A percentile compares a stretch with the other conserved stretches of the same genome.
These are phyloP conservation scores for Sinonovacula constricta DNA, from an alignment of 1,140 invertebrate genomes.

Conservation along the genomic window DNA sequence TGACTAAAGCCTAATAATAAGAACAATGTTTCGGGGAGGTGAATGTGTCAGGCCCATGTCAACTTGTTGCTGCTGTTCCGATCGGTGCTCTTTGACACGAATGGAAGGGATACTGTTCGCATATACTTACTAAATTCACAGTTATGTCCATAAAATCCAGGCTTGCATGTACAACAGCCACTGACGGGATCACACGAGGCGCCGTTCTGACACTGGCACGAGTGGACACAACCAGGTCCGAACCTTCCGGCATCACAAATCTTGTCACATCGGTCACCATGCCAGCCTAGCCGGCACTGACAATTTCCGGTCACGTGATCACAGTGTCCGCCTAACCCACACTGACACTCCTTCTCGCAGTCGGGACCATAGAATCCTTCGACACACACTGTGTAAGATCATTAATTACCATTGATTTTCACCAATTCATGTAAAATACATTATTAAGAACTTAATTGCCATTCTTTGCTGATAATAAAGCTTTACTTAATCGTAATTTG, in stretches of 20 bases:
- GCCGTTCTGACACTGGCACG: constrained; percentile 86
- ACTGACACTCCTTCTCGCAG: constrained; percentile 89
- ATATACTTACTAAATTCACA: constrained; percentile 76
- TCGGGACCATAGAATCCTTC: constrained; percentile 86
- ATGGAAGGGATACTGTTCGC: no score
- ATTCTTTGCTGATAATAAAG: no score
- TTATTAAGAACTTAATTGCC: no score
- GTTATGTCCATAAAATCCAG: constrained; percentile 77
- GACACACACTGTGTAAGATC: constrained; percentile 85
- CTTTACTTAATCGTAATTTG: no score
- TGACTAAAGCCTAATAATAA: no score
- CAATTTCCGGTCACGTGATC: constrained; percentile 88
- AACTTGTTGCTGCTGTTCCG: no score
- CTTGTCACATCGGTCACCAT: constrained; percentile 84
- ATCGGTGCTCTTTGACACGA: no score
- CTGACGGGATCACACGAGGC: constrained; percentile 75
- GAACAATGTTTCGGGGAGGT: no score
- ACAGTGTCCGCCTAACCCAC: constrained; percentile 90
- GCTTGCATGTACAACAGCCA: constrained; percentile 79
- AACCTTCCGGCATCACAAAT: constrained; percentile 76
- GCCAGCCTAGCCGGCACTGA: constrained; percentile 89
- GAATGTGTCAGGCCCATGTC: no score
- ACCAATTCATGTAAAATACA: no score
- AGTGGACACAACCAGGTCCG: constrained; percentile 84
- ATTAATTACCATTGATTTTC: no score